These are phyloP conservation scores for Thomomys bottae DNA, from an alignment of 2,113 vertebrate genomes.

Conservation along the genomic window DNA sequence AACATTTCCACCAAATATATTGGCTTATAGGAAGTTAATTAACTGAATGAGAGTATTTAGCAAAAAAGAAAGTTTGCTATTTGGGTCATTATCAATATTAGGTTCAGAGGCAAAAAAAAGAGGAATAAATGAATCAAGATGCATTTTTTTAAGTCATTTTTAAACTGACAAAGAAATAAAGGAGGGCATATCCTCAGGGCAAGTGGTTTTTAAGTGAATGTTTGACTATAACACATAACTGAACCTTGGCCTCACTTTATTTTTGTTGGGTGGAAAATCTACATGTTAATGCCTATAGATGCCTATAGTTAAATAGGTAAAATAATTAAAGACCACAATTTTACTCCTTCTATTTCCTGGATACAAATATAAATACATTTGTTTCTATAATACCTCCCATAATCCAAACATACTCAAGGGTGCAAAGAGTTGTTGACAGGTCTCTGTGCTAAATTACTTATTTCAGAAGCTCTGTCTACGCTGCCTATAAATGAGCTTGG, in stretches of 20 bases:
- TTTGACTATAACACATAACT: not conserved
- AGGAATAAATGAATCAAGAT: not conserved
- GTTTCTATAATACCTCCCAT: not conserved
- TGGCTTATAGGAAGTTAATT: not conserved
- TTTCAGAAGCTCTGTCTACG: not conserved
- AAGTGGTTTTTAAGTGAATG: constrained; percentile 31
- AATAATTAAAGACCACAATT: not conserved
- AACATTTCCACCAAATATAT: not conserved
- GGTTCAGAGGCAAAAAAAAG: constrained; percentile 34
- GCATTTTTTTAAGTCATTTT: constrained; percentile 39
- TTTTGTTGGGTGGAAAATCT: not conserved
- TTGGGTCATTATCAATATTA: not conserved
- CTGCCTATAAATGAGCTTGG: not conserved
- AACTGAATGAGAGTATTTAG: not conserved
- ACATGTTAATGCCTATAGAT: not conserved
- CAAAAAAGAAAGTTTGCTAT: constrained; percentile 2
- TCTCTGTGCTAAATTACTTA: rapidly evolving
- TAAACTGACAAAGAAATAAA: constrained; percentile 13
- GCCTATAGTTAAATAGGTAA: constrained; percentile 1
- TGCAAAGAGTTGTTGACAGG: not conserved
- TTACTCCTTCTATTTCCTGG: not conserved
- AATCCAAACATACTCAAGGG: not conserved
- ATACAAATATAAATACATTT: too few species aligned
- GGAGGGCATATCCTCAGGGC: not conserved
- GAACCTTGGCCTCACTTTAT: constrained; percentile 9